phyloP scores from a whole-genome alignment of 2,797 vertebrate species.

The Lycodopsis pacificus region DNA sequence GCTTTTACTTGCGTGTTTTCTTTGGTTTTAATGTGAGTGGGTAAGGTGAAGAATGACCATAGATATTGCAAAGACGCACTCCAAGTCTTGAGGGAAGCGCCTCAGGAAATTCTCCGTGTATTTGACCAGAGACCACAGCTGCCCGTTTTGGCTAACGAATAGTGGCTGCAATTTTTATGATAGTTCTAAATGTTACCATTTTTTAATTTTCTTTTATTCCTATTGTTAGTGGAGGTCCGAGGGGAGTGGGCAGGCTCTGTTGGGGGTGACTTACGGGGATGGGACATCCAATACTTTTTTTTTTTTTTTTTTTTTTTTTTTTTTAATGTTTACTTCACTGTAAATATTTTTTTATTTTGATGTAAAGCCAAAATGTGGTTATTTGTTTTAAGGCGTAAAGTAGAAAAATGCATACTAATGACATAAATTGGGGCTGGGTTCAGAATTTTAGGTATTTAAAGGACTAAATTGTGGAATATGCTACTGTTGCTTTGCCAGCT shows the following conservation, averaged over 20 bases:
- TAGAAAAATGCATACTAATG: constrained; percentile 77
- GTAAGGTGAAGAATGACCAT: constrained; percentile 59
- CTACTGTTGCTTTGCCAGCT: constrained; percentile 76
- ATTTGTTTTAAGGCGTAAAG: constrained; percentile 81
- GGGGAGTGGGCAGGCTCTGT: constrained; percentile 50
- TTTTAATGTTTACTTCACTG: constrained; percentile 78
- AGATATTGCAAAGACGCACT: constrained; percentile 69
- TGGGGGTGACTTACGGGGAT: constrained; percentile 33
- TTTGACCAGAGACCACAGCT: constrained; percentile 74
- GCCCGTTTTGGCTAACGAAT: constrained; percentile 69
- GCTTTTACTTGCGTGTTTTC: constrained; percentile 34
- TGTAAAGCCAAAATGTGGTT: constrained; percentile 83
- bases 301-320: constrained; percentile 21
- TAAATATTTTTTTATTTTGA: constrained; percentile 84
- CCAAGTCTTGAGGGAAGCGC: constrained; percentile 68
- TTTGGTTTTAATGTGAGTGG: constrained; percentile 44
- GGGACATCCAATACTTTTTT: constrained; percentile 46
- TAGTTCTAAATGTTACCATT: constrained; percentile 75
- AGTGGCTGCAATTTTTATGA: constrained; percentile 77
- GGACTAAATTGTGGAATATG: constrained; percentile 63
- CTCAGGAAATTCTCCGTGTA: constrained; percentile 74
- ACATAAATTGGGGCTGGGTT: constrained; percentile 58
- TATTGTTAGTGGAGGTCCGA: constrained; percentile 66
- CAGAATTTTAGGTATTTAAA: constrained; percentile 65
- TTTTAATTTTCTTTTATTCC: constrained; percentile 50